These are phyloP conservation scores for Leptodactylus fallax DNA, from an alignment of 2,797 vertebrate species.

Conservation along the genomic window DNA sequence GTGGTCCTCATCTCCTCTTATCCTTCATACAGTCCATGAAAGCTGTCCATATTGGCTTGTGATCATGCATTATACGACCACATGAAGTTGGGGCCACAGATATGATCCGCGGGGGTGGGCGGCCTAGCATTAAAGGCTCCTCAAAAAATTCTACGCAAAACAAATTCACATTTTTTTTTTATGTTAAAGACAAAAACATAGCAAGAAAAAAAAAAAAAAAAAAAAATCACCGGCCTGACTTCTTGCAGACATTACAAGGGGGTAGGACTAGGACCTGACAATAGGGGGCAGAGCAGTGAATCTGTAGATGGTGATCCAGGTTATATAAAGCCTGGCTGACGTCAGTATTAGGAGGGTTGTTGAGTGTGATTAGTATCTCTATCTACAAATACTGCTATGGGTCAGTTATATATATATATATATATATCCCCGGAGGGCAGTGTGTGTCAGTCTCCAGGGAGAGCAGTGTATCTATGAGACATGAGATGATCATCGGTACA, in stretches of 20 bases:
- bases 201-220: neutral
- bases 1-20: neutral
- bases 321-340: too few relatives aligned
- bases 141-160: neutral
- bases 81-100: neutral
- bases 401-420: slow-evolving; percentile 7
- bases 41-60: neutral
- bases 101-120: neutral
- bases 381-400: neutral
- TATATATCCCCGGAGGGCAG: neutral
- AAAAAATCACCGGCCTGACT: neutral
- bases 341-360: neutral
- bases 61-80: neutral
- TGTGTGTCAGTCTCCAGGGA: neutral
- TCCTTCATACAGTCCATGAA: neutral
- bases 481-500: slow-evolving; percentile 28
- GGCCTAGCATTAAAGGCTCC: slow-evolving; percentile 10
- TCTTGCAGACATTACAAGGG: too few relatives aligned
- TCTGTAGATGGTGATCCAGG: neutral
- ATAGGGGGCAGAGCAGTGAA: neutral
- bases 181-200: neutral
- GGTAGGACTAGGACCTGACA: neutral
- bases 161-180: slow-evolving; percentile 46
- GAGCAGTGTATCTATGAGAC: neutral
- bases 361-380: neutral